Base-by-base conservation (phyloP, 2,797 vertebrate species). In the Anolis apletophallus region DNA sequence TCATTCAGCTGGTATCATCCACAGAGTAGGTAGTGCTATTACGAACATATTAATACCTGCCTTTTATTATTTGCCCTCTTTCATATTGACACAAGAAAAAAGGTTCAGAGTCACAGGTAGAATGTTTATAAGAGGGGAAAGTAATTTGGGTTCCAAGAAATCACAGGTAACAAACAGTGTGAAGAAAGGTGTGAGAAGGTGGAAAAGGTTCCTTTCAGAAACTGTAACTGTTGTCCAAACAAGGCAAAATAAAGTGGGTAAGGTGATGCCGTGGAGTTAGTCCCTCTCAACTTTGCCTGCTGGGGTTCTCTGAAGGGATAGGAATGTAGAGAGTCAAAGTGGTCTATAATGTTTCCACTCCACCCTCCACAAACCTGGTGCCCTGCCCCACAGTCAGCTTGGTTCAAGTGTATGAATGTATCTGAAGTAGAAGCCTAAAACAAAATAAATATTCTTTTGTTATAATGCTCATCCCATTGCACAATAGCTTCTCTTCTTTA, bases 1-100 rank as follows among this genome's bases (percentile, higher is more conserved):
- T 54, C 98, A 99, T 95, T 99, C 98, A 84, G 98, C 97, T 90
- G 98, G 98, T 91, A 99, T 99, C 94, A 99, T 99, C 93, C 98
- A 99, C 94, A 98, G 98, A 97, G 98, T 99, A 97, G 95, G 96
- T 94, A 94, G 88, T 93, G 87, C 91, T 92, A 79, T 81, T 69
- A 55, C 54, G 13, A 77, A 87, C 89, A 90, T 34, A 73, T 83
- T 83, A 79, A 19, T n/a, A 76, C 68, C 77, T 50, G 3, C 12
- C 17, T 52, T 26, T 46, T 57, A 11, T 1, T 54, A 54, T 40
- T 40, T 79, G 0, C 7, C 29, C 12, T 75, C 32, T 29, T 73
- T 82, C 32, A 72, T 55, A 73, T 72, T 34, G 12, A 69, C n/a
- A 69, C 5, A 34, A 16, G 68, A 12, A 34, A 34, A 34, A 69